Evolutionary conservation across 2,888 invertebrate genomes (phyloP).

Genomic region (Tiliacea aurago): DNA sequence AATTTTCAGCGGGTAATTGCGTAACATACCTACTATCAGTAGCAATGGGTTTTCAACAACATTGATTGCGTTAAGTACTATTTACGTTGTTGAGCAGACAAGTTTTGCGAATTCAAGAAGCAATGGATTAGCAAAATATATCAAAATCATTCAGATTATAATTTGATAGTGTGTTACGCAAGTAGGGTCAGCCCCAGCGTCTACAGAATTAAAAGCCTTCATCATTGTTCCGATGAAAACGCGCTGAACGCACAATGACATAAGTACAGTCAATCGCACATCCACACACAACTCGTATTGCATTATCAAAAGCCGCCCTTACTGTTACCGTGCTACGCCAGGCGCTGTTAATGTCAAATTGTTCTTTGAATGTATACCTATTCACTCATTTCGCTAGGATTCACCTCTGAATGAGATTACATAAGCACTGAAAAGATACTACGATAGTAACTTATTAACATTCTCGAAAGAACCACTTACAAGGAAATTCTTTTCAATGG

Average conservation of each 20-base stretch:
- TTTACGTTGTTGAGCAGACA: no score
- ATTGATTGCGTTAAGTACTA: no score
- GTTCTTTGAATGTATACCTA: not conserved
- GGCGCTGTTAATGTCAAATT: not conserved
- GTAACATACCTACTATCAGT: not conserved
- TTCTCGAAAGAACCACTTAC: slow-evolving; percentile 46
- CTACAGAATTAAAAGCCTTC: not conserved
- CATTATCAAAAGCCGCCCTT: not conserved
- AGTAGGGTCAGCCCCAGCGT: no score
- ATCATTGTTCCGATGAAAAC: not conserved
- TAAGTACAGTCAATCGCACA: not conserved
- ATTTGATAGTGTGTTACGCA: no score
- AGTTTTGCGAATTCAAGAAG: no score
- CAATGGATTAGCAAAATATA: no score
- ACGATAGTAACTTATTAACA: slow-evolving; percentile 45
- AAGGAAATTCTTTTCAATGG: slow-evolving; percentile 45
- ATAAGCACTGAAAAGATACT: slow-evolving; percentile 13
- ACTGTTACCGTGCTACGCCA: no score
- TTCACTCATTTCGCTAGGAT: not conserved
- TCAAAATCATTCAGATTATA: no score
- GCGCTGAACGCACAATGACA: not conserved
- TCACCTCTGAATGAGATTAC: slow-evolving; percentile 13
- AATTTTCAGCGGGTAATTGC: not conserved
- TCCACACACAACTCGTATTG: not conserved
- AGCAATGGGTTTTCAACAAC: no score